phyloP scores from a whole-genome alignment of 64 coral and sea anemone genomes.

The Pachyseris speciosa region DNA sequence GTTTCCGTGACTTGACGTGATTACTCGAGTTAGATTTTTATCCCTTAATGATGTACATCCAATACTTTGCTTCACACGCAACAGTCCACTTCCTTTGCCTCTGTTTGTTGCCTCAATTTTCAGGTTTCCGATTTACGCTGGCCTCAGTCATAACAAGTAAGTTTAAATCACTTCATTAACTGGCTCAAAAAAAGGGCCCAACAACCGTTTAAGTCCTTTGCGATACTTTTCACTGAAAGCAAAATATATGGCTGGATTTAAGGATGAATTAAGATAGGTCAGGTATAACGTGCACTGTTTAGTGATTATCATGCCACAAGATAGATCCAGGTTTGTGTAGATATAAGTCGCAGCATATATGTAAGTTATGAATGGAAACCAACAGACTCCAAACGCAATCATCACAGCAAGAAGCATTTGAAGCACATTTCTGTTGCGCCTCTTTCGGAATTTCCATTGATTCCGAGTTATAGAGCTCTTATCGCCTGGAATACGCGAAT shows the following conservation, averaged over 20 bases:
- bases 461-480: background rate
- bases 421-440: background rate
- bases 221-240: constrained; percentile 1
- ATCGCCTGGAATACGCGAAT: background rate
- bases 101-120: no score
- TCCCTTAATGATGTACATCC: no score
- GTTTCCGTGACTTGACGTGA: no score
- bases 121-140: no score
- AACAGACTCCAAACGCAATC: background rate
- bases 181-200: background rate
- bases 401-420: background rate
- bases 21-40: no score
- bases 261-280: background rate
- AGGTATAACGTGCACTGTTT: background rate
- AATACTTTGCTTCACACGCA: no score
- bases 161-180: no score
- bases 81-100: no score
- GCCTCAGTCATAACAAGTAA: no score
- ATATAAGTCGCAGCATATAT: background rate
- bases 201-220: background rate
- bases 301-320: background rate
- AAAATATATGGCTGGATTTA: constrained; percentile 15
- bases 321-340: background rate
- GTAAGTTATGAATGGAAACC: constrained; percentile 12
- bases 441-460: background rate